Evolutionary conservation across 2,113 vertebrate genomes (phyloP), one percentile per base, ranked within the genome.

Genomic region (Macquaria ambigua): DNA sequence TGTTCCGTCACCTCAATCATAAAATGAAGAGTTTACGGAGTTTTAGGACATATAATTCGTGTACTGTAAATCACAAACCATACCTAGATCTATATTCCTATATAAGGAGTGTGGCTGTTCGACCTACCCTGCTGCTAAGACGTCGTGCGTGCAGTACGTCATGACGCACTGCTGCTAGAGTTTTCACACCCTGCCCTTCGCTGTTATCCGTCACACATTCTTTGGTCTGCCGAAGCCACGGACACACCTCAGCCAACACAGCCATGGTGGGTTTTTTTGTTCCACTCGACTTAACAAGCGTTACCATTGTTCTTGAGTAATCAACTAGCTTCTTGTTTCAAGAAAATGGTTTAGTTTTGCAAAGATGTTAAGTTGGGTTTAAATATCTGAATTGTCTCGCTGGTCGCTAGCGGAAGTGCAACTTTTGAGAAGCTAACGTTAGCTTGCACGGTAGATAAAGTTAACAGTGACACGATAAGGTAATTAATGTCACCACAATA

Each of bases 381-480:
- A 34, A 58, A 53, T 58, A 14, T 69, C 31, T 25, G 53, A 79
- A 63, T n/a, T 58, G 31, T 39, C 56, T 84, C 56, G 67, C 37
- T 37, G n/a, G 8, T 66, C 58, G 83, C 67, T 86, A 93, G 86
- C 93, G 93, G 93, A 94, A 94, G 93, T 93, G 77, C 82, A 92
- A 87, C 89, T 90, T 92, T 70, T 71, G 31, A 69, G 59, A 78
- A 70, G 93, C 87, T 93, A 93, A 68, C 87, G 50, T 90, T 92
- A 92, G 87, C 90, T 66, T 62, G 46, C 15, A 31, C 74, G 46
- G 12, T 25, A 55, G 50, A 48, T 56, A 52, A 58, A 77, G 25
- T 80, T 83, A 55, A 66, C 31, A 18, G 2, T 34, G 56, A 18
- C n/a, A 74, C 43, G 2, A 20, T 15, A 12, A 15, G 14, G 21